These are phyloP conservation scores for Eriocheir sinensis DNA, from an alignment of 1,140 invertebrate genomes.

Conservation along the genomic window DNA sequence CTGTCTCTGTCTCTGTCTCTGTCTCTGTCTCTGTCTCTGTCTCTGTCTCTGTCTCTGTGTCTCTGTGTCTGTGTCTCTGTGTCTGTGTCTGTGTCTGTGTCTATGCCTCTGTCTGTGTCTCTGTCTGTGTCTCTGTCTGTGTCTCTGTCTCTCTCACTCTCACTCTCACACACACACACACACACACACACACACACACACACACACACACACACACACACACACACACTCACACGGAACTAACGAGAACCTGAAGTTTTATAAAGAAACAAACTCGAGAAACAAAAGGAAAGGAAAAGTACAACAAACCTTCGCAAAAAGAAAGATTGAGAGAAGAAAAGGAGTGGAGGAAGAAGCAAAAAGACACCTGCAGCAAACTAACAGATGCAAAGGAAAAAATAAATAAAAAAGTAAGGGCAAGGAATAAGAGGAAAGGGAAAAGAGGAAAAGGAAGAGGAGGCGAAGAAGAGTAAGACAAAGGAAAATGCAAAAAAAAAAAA, in stretches of 20 bases:
- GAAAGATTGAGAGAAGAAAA: neutral
- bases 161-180: neutral
- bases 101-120: neutral
- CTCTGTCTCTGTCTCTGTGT: constrained; percentile 21
- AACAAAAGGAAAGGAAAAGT: neutral
- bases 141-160: neutral
- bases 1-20: constrained; percentile 38
- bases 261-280: neutral
- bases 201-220: neutral
- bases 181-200: too few relatives aligned
- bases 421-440: too few relatives aligned
- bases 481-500: too few relatives aligned
- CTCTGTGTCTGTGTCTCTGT: neutral
- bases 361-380: neutral
- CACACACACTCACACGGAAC: neutral
- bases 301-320: neutral
- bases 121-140: neutral
- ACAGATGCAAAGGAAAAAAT: neutral
- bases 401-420: neutral
- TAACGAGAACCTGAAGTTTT: neutral
- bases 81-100: neutral
- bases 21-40: constrained; percentile 30
- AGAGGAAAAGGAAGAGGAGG: too few relatives aligned
- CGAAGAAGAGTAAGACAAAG: too few relatives aligned
- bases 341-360: neutral